phyloP scores from a whole-genome alignment of 2,888 invertebrate genomes.

The Macrostomum cliftonense region DNA sequence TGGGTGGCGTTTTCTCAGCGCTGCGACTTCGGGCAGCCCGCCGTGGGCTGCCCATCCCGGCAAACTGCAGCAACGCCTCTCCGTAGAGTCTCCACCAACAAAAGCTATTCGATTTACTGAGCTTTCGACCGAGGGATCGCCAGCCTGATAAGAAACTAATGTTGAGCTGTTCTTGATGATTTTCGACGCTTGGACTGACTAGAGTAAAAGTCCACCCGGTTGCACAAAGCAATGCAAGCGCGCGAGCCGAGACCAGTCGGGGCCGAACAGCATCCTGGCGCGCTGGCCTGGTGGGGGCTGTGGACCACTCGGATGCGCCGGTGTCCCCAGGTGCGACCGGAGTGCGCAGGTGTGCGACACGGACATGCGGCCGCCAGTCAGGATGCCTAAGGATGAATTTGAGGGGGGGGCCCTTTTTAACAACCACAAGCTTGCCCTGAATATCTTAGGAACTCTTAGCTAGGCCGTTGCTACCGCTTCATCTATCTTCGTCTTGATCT shows the following conservation, averaged over 20 bases:
- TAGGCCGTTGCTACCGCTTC: no score
- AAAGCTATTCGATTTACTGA: no score
- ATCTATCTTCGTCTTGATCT: no score
- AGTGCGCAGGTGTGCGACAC: constrained; percentile 14
- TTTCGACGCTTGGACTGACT: constrained; percentile 1
- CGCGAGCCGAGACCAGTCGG: constrained; percentile 2
- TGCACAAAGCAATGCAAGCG: constrained; percentile 14
- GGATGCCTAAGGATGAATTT: no score
- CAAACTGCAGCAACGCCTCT: constrained; percentile 63
- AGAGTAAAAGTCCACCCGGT: constrained; percentile 14
- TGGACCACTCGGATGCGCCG: constrained; percentile 6
- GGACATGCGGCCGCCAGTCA: constrained; percentile 14
- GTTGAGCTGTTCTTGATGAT: no score
- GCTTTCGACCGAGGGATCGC: no score
- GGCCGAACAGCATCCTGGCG: neutral
- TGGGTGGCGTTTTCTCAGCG: constrained; percentile 62
- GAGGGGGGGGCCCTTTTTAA: no score
- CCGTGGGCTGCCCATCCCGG: constrained; percentile 53
- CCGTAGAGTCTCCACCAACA: constrained; percentile 64
- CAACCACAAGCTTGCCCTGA: no score
- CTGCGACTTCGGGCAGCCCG: no score
- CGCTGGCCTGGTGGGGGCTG: neutral
- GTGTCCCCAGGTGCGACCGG: constrained; percentile 8
- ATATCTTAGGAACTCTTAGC: no score
- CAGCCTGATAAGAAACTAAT: no score